Evolutionary conservation across 2,797 vertebrate genomes (phyloP).

Genomic region (Zenarchopterus dispar): DNA sequence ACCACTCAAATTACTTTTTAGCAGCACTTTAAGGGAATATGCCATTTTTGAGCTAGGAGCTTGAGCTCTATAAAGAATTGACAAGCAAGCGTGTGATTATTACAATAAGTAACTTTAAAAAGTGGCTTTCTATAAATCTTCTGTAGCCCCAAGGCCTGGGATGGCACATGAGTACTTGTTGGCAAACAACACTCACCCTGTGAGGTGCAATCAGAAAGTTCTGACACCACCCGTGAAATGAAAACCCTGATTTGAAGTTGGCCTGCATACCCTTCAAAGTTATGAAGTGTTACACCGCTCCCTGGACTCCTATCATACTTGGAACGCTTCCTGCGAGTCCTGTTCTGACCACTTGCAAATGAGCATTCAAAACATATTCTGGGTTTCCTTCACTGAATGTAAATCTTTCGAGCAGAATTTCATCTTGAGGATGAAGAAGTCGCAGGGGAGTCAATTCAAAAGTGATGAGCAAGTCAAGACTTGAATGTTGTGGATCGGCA

Average conservation of each 20-base stretch:
- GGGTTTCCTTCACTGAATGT: neutral
- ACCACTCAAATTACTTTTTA: conserved; percentile 12
- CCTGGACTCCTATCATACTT: neutral
- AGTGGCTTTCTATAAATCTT: neutral
- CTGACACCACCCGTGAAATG: neutral
- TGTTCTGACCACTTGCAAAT: neutral
- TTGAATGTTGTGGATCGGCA: too few relatives aligned
- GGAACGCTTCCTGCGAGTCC: neutral
- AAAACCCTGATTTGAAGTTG: too few relatives aligned
- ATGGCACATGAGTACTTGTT: neutral
- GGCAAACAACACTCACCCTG: too few relatives aligned
- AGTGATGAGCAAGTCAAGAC: too few relatives aligned
- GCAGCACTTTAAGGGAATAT: neutral
- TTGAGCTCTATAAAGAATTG: neutral
- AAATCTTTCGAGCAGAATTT: neutral
- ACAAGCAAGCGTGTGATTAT: neutral
- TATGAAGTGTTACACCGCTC: too few relatives aligned
- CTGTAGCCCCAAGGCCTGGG: neutral
- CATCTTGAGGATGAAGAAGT: neutral
- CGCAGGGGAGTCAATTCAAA: neutral
- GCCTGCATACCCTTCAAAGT: too few relatives aligned
- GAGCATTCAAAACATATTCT: neutral
- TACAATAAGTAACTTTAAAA: neutral
- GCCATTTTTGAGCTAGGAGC: neutral
- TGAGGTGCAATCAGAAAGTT: neutral